Percentiles rank a stretch among this genome's conserved stretches.
These are phyloP conservation scores for Anas georgica DNA, from an alignment of 2,797 vertebrate genomes.

Conservation along the genomic window DNA sequence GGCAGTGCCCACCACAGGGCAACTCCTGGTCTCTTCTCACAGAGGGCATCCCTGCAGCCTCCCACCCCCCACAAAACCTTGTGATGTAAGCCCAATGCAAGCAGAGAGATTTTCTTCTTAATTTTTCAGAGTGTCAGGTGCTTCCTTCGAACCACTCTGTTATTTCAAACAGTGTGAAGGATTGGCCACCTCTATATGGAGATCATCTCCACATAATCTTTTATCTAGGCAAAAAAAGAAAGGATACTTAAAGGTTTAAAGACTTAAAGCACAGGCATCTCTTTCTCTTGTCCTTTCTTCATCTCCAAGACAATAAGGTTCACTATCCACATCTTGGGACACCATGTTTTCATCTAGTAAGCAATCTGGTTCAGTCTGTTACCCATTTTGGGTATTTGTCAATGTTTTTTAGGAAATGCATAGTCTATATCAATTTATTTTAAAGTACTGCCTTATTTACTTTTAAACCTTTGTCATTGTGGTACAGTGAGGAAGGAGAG, in stretches of 20 bases:
- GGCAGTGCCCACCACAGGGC: neutral
- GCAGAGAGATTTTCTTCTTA: neutral
- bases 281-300: neutral
- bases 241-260: neutral
- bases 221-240: neutral
- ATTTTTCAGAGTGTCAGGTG: neutral
- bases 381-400: neutral
- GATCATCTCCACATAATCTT: neutral
- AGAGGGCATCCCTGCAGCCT: neutral
- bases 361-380: neutral
- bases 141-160: neutral
- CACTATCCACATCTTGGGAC: neutral
- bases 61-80: neutral
- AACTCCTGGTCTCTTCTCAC: neutral
- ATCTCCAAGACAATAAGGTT: neutral
- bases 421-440: neutral
- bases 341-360: neutral
- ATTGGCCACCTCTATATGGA: neutral
- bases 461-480: neutral
- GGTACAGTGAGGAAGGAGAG: neutral
- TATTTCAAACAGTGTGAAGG: neutral
- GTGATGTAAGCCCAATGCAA: neutral
- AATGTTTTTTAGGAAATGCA: neutral
- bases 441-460: neutral
- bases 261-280: neutral